phyloP scores from a whole-genome alignment of 2,113 vertebrate genomes.

The Xiphophorus maculatus region DNA sequence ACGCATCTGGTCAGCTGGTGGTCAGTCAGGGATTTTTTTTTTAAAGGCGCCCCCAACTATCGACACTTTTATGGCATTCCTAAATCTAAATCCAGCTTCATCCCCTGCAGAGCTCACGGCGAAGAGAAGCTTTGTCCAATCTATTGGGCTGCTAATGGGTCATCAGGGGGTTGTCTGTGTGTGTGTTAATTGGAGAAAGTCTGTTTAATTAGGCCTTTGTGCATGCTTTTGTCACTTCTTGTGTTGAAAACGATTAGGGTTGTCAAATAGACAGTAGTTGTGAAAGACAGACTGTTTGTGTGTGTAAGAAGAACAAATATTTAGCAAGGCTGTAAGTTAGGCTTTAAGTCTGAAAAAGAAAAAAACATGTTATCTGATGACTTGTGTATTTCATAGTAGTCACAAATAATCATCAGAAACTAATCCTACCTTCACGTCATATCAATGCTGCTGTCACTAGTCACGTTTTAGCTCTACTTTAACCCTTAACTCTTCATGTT shows the following conservation, averaged over 20 bases:
- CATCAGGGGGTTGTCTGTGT: slow-evolving; percentile 60
- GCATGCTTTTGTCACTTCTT: slow-evolving; percentile 64
- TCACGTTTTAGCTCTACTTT: too few relatives aligned
- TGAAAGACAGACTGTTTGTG: slow-evolving; percentile 33
- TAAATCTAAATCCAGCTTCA: slow-evolving; percentile 58
- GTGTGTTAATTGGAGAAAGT: slow-evolving; percentile 68
- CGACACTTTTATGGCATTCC: slow-evolving; percentile 56
- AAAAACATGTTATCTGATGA: background rate
- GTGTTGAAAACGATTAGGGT: slow-evolving; percentile 61
- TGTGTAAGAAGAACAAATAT: slow-evolving; percentile 13
- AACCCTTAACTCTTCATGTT: too few relatives aligned
- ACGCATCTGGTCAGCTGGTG: slow-evolving; percentile 55
- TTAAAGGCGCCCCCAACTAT: slow-evolving; percentile 16
- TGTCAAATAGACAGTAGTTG: slow-evolving; percentile 58
- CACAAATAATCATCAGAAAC: too few relatives aligned
- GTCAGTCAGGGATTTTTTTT: background rate
- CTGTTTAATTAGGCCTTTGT: slow-evolving; percentile 69
- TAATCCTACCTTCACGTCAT: too few relatives aligned
- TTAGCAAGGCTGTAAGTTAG: slow-evolving; percentile 28
- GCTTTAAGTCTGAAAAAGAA: background rate
- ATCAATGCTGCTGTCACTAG: too few relatives aligned
- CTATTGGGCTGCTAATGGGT: slow-evolving; percentile 68
- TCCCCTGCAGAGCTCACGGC: slow-evolving; percentile 36
- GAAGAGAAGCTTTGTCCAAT: slow-evolving; percentile 56
- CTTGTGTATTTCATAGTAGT: too few relatives aligned